Conservation (phyloP, 2,113 vertebrate genomes). For the Phaetusa simplex region DNA sequence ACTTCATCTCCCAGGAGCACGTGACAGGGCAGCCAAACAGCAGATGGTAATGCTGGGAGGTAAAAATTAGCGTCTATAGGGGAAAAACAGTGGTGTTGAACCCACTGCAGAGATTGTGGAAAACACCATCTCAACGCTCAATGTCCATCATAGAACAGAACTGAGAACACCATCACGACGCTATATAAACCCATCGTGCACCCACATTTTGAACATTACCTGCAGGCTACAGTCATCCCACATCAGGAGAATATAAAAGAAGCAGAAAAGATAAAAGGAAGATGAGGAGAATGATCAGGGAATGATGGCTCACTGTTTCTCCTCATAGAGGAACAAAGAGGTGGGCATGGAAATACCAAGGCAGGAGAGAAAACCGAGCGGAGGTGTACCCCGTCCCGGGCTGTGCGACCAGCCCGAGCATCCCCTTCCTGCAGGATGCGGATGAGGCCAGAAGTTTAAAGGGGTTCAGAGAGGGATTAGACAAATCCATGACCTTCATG, state of each 20-base stretch:
- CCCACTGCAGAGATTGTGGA: neutral
- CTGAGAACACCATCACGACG: neutral
- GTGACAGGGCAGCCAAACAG: neutral
- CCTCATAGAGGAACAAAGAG: neutral
- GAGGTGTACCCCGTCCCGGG: fast-evolving
- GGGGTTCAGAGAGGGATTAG: neutral
- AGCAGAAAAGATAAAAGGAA: neutral
- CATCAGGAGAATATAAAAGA: neutral
- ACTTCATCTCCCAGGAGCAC: neutral
- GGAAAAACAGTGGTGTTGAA: neutral
- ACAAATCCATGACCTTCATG: neutral
- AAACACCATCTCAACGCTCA: neutral
- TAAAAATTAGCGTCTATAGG: neutral
- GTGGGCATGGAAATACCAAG: fast-evolving
- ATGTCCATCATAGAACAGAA: neutral
- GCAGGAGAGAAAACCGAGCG: neutral
- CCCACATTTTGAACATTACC: neutral
- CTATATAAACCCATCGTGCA: no score
- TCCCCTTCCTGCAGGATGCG: fast-evolving
- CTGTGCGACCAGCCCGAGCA: fast-evolving
- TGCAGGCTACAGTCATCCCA: neutral
- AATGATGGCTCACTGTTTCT: neutral
- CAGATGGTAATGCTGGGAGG: neutral
- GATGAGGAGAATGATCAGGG: neutral
- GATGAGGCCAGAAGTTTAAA: neutral